Evolutionary conservation across 2,113 vertebrate genomes (phyloP), one percentile per base, ranked within the genome.

Genomic region (Cryptotis parvus): DNA sequence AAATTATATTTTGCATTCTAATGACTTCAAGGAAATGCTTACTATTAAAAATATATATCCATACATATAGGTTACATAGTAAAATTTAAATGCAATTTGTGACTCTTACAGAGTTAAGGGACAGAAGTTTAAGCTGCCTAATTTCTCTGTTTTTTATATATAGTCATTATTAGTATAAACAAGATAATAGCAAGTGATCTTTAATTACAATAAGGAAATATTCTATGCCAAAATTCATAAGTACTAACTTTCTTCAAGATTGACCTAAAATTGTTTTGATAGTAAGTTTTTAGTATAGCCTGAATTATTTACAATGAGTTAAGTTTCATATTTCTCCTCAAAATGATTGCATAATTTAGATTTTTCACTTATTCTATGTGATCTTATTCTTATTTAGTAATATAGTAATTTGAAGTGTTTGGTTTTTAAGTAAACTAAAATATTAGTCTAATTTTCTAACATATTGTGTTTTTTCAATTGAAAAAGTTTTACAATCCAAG

Each of bases 161-260:
- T 81, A 83, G 4, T 39, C 72, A 61, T 84, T 84, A 92, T 61
- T 52, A 78, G n/a, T 84, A 82, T 93, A 73, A 89, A 69, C 4
- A 88, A 91, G 37, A 83, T 58, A 35, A 29, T 24, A 26, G 12
- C 20, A 68, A 7, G 43, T 80, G 45, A 49, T 49, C n/a, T n/a
- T n/a, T n/a, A 6, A 49, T 80, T 82, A 49, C 43, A 84, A 88
- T 9, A 18, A 45, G 83, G 9, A 91, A 78, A 65, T 9, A 22
- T 55, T 75, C 6, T 15, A 76, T 12, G 35, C 27, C 49, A 55
- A 10, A 58, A 89, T 41, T 9, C 65, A 81, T 27, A 89, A 79
- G 31, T 3, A 81, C 3, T 22, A 70, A 82, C 86, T 55, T 91
- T 49, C 10, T 49, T 49, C 81, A 84, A 87, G 58, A 8, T 49